A percentile compares a stretch with the other conserved stretches of the same genome.
phyloP scores from a whole-genome alignment of 2,113 vertebrate genomes.

The Chinchilla lanigera region DNA sequence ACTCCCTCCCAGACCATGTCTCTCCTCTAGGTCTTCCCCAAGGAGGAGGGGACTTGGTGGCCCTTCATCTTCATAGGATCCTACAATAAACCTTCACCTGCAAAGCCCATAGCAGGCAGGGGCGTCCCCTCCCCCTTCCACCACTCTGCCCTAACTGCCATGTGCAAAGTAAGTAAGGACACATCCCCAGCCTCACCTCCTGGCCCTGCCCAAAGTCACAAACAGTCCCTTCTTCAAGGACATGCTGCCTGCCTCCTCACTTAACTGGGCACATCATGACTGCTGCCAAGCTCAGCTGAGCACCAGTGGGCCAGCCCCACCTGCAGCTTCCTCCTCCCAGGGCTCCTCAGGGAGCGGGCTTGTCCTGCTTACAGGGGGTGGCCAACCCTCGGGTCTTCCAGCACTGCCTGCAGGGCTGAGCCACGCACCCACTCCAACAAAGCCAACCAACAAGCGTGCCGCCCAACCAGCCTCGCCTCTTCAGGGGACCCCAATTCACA shows the following conservation, averaged over 20 bases:
- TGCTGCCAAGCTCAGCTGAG: background rate
- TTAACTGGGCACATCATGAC: background rate
- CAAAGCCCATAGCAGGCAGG: background rate
- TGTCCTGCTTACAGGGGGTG: background rate
- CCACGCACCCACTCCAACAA: background rate
- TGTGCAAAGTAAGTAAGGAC: background rate
- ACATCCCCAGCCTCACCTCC: background rate
- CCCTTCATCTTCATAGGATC: background rate
- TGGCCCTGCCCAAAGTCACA: background rate
- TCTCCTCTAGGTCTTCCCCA: background rate
- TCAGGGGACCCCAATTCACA: background rate
- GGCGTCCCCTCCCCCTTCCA: too few species aligned
- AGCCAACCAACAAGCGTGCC: background rate
- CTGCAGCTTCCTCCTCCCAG: background rate
- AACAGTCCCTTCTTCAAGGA: background rate
- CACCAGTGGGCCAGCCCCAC: background rate
- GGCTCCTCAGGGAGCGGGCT: too few species aligned
- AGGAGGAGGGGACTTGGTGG: background rate
- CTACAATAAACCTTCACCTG: background rate
- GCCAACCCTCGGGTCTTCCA: background rate
- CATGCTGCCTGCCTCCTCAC: background rate
- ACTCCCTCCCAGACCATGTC: background rate
- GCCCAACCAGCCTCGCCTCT: background rate
- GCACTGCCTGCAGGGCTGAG: background rate
- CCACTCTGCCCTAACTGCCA: background rate